phyloP scores from a whole-genome alignment of 2,113 vertebrate genomes.

The Brachionichthys hirsutus region DNA sequence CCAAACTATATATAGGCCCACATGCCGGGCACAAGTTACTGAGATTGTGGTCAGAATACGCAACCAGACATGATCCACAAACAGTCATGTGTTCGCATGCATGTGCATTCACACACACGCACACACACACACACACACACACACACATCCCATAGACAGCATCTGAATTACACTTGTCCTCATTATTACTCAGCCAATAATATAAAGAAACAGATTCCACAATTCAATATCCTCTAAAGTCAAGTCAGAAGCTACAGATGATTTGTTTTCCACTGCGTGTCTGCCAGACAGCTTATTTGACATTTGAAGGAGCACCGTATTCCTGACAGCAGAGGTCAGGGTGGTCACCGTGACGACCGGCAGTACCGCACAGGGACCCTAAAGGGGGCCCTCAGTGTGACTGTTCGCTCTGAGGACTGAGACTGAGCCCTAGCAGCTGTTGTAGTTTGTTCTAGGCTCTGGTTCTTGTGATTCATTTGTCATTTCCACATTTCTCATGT shows the following conservation, averaged over 20 bases:
- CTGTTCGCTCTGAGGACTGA: no score
- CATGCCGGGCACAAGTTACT: no score
- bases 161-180: slow-evolving; percentile 26
- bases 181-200: slow-evolving; percentile 33
- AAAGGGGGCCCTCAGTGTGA: slow-evolving; percentile 27
- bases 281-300: no score
- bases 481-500: not conserved
- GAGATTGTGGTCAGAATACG: no score
- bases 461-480: no score
- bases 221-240: slow-evolving; percentile 31
- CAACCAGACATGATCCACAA: not conserved
- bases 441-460: no score
- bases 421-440: no score
- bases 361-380: not conserved
- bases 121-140: slow-evolving; percentile 6
- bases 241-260: slow-evolving; percentile 25
- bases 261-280: slow-evolving; percentile 28
- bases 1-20: no score
- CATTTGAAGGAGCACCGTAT: no score
- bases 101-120: slow-evolving; percentile 3
- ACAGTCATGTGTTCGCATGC: slow-evolving; percentile 1
- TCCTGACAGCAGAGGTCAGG: slow-evolving; percentile 35
- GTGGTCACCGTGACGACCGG: slow-evolving; percentile 17
- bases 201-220: slow-evolving; percentile 35
- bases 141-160: not conserved